Base-by-base conservation (phyloP, 1,140 invertebrate genomes). In the Drosophila ficusphila region DNA sequence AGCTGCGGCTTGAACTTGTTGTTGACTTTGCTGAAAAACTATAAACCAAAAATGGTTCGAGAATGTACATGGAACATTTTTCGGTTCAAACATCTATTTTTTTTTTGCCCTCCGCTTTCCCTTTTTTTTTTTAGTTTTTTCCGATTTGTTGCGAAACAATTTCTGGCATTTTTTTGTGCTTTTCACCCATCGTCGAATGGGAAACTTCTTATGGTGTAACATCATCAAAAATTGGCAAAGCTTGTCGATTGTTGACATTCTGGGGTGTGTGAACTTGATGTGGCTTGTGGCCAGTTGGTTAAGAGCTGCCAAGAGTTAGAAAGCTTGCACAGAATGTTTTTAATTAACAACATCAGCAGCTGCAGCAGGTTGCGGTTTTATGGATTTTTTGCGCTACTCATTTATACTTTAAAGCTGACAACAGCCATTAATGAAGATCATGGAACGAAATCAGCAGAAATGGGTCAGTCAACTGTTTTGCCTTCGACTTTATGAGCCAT, bases 171-270 rank as follows among this genome's bases (percentile, higher is more conserved):
- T 52, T 46, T 53, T 33, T 42, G 12, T n/a, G n/a, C n/a, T n/a
- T n/a, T 27, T 19, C 3, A 21, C 11, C 29, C 21, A 44, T 60
- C 11, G 47, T 34, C 29, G 16, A 31, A 42, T 16, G 73, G 42
- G 18, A 53, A 79, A 73, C 64, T 81, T 79, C 72, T 81, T 79
- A 67, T 71, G 68, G 76, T 60, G 58, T 48, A 70, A 52, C 77
- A 65, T 65, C 54, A 73, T 65, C 58, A 76, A 76, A 76, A 81
- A 71, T 71, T 76, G 58, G 64, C 53, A 71, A 76, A 83, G 76
- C 65, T 79, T 85, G 70, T 83, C 79, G 65, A 76, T 76, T 85
- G 65, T 85, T 83, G 79, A 83, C 79, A 83, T 83, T 85, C 74
- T 83, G 56, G 39, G 77, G 18, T 56, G 49, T 58, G 41, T 44